Evolutionary conservation across 1,140 invertebrate species (phyloP), one percentile per base, ranked within the genome.

Genomic region (Ceratitis capitata): DNA sequence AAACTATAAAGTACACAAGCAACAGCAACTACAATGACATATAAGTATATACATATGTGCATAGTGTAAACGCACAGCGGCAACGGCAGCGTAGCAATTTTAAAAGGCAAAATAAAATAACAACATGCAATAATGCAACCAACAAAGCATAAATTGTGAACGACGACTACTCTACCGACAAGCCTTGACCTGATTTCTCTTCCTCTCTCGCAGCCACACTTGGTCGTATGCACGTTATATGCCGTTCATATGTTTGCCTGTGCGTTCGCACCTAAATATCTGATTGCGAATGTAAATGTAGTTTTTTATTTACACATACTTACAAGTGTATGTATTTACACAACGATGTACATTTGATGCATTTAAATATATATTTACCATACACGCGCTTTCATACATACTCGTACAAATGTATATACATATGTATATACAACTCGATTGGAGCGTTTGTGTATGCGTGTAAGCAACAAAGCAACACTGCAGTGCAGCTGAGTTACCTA

Each of bases 161-260:
- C 87, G 88, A 86, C 61, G 53, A 49, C 35, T 19, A 47, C 39
- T 78, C 86, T 84, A 85, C 88, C 90, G 90, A 90, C 90, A 90
- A 91, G 90, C 90, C 90, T 91, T 91, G 90, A 91, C 90, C 90
- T 91, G 90, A 91, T 91, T 91, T 91, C 90, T 91, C 90, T 91
- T 91, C 90, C 90, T 91, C 90, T 91, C 90, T 82, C 82, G 82
- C 58, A 69, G 85, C 85, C 82, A 85, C 58, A 83, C 64, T 85
- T 85, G 61, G 56, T 83, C 82, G 26, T 83, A 61, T 61, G 74
- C 51, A 56, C 74, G 39, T 53, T 78, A 42, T n/a, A 29, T 23
- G 26, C 19, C 58, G 14, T 64, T 64, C 47, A 61, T 26, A 61
- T 9, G 29, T 47, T 45, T 61, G 56, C 42, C 47, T 29, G 53